Percentiles rank a stretch among this genome's conserved stretches.
Evolutionary conservation across 2,113 vertebrate species (phyloP).

Genomic region (Leptodactylus fuscus): DNA sequence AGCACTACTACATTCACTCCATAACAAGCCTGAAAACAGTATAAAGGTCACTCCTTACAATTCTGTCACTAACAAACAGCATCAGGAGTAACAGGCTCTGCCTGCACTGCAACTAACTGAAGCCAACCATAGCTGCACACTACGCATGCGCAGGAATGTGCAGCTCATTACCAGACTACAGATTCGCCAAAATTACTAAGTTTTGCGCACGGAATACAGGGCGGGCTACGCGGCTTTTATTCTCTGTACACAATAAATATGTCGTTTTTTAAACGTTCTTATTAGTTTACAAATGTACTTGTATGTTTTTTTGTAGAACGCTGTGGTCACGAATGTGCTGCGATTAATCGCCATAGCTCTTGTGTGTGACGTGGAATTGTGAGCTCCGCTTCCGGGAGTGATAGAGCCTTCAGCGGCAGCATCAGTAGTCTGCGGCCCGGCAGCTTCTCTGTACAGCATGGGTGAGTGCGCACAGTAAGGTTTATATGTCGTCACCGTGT

Average conservation of each 20-base stretch:
- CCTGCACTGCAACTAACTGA: constrained; percentile 4
- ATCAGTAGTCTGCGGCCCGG: background rate
- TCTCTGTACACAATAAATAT: no score
- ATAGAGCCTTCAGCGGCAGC: background rate
- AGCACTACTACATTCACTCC: no score
- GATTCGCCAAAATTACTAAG: background rate
- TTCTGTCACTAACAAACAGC: no score
- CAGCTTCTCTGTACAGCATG: constrained; percentile 12
- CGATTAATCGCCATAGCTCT: background rate
- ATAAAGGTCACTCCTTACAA: no score
- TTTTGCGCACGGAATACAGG: no score
- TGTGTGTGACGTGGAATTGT: constrained; percentile 40
- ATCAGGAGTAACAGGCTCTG: background rate
- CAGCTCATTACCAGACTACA: background rate
- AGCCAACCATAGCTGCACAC: no score
- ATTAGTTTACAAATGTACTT: no score
- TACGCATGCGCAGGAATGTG: background rate
- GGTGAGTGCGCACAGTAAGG: constrained; percentile 42
- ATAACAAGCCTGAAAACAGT: no score
- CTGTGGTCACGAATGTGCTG: background rate
- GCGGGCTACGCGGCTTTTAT: no score
- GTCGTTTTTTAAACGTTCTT: no score
- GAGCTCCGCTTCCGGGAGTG: constrained; percentile 32
- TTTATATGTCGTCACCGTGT: no score
- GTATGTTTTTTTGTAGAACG: no score